Evolutionary conservation across 2,113 vertebrate genomes (phyloP), one percentile per base, ranked within the genome.

Genomic region (Psophia crepitans): DNA sequence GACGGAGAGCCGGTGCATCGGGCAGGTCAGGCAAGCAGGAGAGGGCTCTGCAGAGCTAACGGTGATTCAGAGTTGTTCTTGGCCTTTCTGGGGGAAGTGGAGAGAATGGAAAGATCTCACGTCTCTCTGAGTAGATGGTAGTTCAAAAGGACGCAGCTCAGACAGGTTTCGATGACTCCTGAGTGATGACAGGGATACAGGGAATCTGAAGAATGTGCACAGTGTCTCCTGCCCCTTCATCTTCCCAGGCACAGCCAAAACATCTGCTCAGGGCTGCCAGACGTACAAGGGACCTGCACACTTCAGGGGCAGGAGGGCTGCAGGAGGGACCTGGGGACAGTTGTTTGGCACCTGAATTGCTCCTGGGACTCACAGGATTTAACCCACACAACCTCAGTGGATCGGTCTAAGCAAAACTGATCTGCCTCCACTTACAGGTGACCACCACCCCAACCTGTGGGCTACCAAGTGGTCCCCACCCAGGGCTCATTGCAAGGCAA

Each of bases 391-490:
- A 17, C 32, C 32, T 8, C 37, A 53, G 18, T 23, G 46, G 30
- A 13, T 28, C 1, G 1, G 23, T 35, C n/a, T 14, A 8, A 33
- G 86, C 39, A 49, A 11, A 37, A 5, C 9, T 3, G 23, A 12
- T 28, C 4, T 13, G 0, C 12, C 6, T 2, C 30, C 53, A 21
- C 22, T 33, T 60, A 3, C 0, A 5, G 11, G 17, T 8, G n/a
- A n/a, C 18, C 22, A 37, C 8, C 4, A 11, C 15, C 58, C 9
- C 5, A 0, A 5, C 14, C 14, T 3, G 5, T 48, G 41, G 32
- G 3, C 23, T 8, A 5, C 11, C 0, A 4, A 17, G 43, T 1
- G 11, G 13, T 33, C 12, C 43, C 75, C 39, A 43, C 32, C 54
- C 63, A 1, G 6, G 68, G 48, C 28, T 64, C 5, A 1, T 13